These are phyloP conservation scores for Morinoia aosen DNA, from an alignment of 2,888 invertebrate genomes.

Conservation along the genomic window DNA sequence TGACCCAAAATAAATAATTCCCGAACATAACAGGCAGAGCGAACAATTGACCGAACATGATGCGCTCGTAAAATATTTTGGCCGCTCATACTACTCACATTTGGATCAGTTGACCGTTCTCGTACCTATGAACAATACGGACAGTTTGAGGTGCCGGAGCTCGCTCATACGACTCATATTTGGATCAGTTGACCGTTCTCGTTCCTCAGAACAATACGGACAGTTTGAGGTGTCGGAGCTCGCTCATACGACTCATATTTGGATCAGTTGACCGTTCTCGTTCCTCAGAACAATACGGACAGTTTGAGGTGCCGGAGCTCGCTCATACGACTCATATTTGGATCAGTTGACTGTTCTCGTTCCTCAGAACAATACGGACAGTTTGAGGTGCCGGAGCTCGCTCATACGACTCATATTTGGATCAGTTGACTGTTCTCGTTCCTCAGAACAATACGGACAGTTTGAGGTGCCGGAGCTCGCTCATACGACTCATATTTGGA, in stretches of 20 bases:
- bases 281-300: slow-evolving; percentile 82
- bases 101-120: not conserved
- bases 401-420: too few species aligned
- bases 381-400: slow-evolving; percentile 86
- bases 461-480: slow-evolving; percentile 88
- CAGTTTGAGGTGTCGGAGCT: slow-evolving; percentile 86
- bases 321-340: too few species aligned
- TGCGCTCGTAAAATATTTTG: too few species aligned
- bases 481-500: too few species aligned
- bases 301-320: slow-evolving; percentile 86
- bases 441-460: slow-evolving; percentile 83
- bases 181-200: not conserved
- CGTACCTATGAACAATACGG: slow-evolving; percentile 81
- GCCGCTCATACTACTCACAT: too few species aligned
- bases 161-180: slow-evolving; percentile 71
- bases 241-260: too few species aligned
- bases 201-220: slow-evolving; percentile 81
- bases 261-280: not conserved
- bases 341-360: not conserved
- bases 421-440: not conserved
- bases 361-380: slow-evolving; percentile 83
- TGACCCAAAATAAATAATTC: too few species aligned
- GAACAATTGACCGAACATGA: too few species aligned
- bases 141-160: slow-evolving; percentile 84
- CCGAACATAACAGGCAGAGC: too few species aligned